These are phyloP conservation scores for Euclidia mi DNA, from an alignment of 2,888 invertebrate species.

Conservation along the genomic window DNA sequence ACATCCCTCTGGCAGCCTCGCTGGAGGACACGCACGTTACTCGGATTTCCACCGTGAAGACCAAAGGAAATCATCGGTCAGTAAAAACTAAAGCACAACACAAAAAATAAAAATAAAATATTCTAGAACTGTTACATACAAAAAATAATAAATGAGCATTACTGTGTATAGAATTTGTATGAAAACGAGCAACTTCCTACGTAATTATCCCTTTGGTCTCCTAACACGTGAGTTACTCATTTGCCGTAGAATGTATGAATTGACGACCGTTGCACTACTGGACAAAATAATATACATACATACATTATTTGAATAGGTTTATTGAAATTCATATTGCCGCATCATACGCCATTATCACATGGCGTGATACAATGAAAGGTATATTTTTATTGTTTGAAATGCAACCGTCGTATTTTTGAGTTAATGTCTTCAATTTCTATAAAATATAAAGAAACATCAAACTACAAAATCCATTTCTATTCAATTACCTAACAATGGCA, in stretches of 20 bases:
- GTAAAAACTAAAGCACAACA: no score
- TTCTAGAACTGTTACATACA: not conserved
- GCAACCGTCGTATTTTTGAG: no score
- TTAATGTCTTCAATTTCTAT: no score
- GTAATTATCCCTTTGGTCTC: conserved; percentile 73
- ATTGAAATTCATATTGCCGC: no score
- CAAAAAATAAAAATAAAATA: not conserved
- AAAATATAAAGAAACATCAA: conserved; percentile 2
- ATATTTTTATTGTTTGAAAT: no score
- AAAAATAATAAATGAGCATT: conserved; percentile 23
- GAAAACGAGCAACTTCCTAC: conserved; percentile 62
- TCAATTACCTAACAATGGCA: conserved; percentile 23
- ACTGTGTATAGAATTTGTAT: conserved; percentile 48
- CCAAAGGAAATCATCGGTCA: no score
- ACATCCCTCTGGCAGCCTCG: no score
- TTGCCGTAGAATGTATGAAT: conserved; percentile 59
- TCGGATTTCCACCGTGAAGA: no score
- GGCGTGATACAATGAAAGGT: no score
- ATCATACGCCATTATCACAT: no score
- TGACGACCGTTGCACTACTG: conserved; percentile 43
- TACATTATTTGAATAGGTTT: no score
- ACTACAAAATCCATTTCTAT: conserved; percentile 9
- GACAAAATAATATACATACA: conserved; percentile 39
- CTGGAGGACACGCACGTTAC: no score
- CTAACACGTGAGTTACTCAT: conserved; percentile 65